Evolutionary conservation across 2,113 vertebrate species (phyloP).

Genomic region (Megaptera novaeangliae): DNA sequence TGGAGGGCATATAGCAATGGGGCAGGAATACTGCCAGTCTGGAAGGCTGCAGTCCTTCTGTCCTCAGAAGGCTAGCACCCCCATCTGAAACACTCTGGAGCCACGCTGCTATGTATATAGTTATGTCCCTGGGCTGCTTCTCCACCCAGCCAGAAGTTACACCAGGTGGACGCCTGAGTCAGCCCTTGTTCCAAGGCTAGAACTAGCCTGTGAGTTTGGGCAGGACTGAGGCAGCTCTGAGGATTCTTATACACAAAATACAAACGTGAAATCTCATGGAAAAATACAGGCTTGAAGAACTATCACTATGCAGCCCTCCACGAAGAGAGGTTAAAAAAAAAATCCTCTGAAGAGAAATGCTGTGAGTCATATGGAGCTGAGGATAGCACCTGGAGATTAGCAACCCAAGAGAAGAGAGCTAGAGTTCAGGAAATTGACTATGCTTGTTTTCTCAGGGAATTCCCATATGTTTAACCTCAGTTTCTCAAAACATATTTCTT

Average conservation of each 20-base stretch:
- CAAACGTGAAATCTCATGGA: background rate
- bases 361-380: background rate
- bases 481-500: constrained; percentile 20
- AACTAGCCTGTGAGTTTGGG: background rate
- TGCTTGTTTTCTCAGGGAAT: background rate
- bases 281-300: background rate
- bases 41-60: background rate
- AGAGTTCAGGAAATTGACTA: background rate
- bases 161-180: background rate
- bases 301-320: background rate
- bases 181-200: background rate
- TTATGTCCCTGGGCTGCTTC: too few relatives aligned
- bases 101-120: accelerated
- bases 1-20: background rate
- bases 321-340: background rate
- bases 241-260: background rate
- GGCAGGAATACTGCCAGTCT: background rate
- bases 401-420: background rate
- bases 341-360: background rate
- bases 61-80: background rate
- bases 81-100: background rate
- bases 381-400: background rate
- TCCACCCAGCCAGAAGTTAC: background rate
- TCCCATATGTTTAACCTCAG: background rate
- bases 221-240: background rate